phyloP scores from a whole-genome alignment of 92 coral and sea anemone genomes.

The Meandrina meandrites region DNA sequence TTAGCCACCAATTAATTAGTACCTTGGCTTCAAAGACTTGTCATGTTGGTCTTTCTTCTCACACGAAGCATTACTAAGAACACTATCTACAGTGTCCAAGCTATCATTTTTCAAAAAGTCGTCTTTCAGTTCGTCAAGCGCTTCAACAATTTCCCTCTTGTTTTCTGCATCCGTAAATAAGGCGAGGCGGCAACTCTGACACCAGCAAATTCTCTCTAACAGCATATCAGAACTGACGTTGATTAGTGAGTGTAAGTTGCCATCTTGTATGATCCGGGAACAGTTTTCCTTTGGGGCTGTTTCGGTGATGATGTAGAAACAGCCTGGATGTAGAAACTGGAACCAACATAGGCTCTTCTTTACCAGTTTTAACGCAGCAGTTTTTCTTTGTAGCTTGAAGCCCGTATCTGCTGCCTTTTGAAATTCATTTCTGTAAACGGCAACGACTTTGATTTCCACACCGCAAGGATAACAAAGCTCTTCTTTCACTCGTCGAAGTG shows the following conservation, averaged over 20 bases:
- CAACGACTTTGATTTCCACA: conserved; percentile 68
- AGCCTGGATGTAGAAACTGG: conserved; percentile 69
- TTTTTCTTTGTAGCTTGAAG: conserved; percentile 49
- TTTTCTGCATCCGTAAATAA: not conserved
- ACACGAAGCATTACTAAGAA: conserved; percentile 10
- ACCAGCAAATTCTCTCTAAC: conserved; percentile 44
- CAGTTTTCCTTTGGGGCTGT: conserved; percentile 25
- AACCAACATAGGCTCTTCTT: conserved; percentile 43
- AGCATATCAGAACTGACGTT: conserved; percentile 39
- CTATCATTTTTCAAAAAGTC: conserved; percentile 26
- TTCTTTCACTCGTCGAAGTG: conserved; percentile 13
- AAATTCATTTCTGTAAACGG: not conserved
- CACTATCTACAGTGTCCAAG: conserved; percentile 13
- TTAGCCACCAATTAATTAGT: not conserved
- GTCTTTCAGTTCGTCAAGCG: conserved; percentile 22
- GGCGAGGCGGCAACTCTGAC: conserved; percentile 6
- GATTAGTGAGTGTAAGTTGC: conserved; percentile 37
- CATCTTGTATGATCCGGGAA: conserved; percentile 47
- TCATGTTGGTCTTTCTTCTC: not conserved
- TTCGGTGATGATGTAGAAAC: conserved; percentile 70
- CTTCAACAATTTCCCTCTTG: conserved; percentile 17
- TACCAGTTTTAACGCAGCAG: conserved; percentile 51
- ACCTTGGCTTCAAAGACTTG: conserved; percentile 17
- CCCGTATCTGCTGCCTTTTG: conserved; percentile 27
- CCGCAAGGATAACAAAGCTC: conserved; percentile 61